These are phyloP conservation scores for Pocota personata DNA, from an alignment of 2,888 invertebrate genomes.

Conservation along the genomic window DNA sequence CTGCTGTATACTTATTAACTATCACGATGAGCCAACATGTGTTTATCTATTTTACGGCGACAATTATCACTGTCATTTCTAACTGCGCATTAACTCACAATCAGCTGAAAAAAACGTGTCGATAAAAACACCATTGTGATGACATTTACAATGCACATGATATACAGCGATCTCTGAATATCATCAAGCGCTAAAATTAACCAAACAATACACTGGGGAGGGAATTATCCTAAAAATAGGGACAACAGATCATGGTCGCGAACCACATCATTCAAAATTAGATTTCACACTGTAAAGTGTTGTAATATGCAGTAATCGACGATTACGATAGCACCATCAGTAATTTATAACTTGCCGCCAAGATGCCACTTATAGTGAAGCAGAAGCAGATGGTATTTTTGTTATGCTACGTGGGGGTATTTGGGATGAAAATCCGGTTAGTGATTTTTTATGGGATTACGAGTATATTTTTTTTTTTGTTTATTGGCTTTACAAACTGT, in stretches of 20 bases:
- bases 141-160: conserved; percentile 56
- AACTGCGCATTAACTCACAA: background rate
- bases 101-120: conserved; percentile 7
- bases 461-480: no score
- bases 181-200: conserved; percentile 33
- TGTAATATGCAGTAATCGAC: conserved; percentile 69
- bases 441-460: background rate
- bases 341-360: conserved; percentile 24
- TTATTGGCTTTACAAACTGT: no score
- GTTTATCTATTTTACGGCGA: no score
- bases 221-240: conserved; percentile 60
- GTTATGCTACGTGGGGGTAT: background rate
- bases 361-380: conserved; percentile 22
- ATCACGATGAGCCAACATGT: no score
- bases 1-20: no score
- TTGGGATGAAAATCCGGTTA: background rate
- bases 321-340: conserved; percentile 55
- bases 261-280: conserved; percentile 70
- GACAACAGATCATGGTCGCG: conserved; percentile 66
- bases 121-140: conserved; percentile 22
- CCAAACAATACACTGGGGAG: conserved; percentile 25
- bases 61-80: no score
- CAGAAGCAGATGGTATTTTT: conserved; percentile 5
- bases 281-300: conserved; percentile 49
- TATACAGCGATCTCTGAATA: conserved; percentile 18